phyloP scores from a whole-genome alignment of 2,113 vertebrate species.

The Brachyhypopomus gauderio region DNA sequence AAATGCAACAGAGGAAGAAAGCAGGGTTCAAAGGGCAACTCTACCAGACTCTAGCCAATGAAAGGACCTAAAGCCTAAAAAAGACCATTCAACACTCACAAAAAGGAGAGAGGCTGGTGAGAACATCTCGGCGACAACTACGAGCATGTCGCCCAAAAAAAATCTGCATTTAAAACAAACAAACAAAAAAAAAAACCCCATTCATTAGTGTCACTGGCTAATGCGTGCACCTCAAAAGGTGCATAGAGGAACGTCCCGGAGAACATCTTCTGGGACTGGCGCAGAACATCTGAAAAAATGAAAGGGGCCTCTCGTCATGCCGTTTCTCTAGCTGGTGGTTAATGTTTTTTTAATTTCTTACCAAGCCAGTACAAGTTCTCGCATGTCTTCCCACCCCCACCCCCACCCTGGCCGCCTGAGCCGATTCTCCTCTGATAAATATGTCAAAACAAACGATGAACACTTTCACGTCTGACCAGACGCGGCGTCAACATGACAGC shows the following conservation, averaged over 20 bases:
- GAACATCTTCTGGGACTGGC: conserved; percentile 17
- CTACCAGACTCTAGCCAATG: conserved; percentile 7
- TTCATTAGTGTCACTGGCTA: conserved; percentile 2
- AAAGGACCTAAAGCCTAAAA: background rate
- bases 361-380: background rate
- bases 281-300: conserved; percentile 34
- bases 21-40: conserved; percentile 24
- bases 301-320: background rate
- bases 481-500: background rate
- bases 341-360: background rate
- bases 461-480: background rate
- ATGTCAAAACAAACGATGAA: conserved; percentile 28
- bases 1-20: conserved; percentile 5
- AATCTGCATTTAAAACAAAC: background rate
- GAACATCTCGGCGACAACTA: conserved; percentile 15
- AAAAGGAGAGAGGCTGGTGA: background rate
- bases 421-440: background rate
- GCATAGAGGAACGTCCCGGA: background rate
- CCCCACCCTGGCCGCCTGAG: background rate
- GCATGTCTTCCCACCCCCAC: background rate
- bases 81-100: background rate
- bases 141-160: conserved; percentile 18
- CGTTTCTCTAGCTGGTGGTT: background rate
- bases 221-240: background rate
- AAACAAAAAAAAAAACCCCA: background rate